Conservation (phyloP, 1,140 invertebrate species). For the Hycleus cichorii region DNA sequence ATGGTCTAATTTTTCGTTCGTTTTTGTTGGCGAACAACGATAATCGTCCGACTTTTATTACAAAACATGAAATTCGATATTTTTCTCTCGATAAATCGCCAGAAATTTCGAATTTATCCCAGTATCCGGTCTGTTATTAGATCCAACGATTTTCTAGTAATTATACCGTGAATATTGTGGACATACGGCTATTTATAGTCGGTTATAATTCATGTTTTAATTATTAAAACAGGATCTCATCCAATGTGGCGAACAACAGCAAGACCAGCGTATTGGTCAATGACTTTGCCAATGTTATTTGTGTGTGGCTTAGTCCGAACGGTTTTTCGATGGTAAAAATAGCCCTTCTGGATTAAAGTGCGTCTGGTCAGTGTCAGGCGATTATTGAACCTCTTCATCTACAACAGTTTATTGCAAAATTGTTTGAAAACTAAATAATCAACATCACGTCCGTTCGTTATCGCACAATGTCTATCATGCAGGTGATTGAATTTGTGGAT, state of each 20-base stretch:
- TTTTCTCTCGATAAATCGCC: conserved; percentile 2
- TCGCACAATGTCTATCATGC: conserved; percentile 4
- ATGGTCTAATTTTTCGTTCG: conserved; percentile 23
- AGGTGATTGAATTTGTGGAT: conserved; percentile 12
- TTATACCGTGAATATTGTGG: neutral
- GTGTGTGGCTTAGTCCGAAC: no score
- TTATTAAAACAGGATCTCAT: neutral
- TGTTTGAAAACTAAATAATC: no score
- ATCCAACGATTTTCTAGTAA: no score
- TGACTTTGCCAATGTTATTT: conserved; percentile 6
- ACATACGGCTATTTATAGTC: neutral
- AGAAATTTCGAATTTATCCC: no score
- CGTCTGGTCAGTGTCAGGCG: conserved; percentile 14
- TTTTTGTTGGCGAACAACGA: conserved; percentile 3
- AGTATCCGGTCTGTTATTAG: no score
- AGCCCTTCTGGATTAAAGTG: conserved; percentile 1
- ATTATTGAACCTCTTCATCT: conserved; percentile 17
- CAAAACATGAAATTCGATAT: conserved; percentile 10
- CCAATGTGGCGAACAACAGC: no score
- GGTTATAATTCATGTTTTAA: conserved; percentile 15
- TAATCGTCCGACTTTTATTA: conserved; percentile 2
- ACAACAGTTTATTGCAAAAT: neutral
- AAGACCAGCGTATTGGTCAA: conserved; percentile 5
- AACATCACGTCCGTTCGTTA: conserved; percentile 1
- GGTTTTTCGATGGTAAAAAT: conserved; percentile 4